Evolutionary conservation across 2,113 vertebrate species (phyloP).

Genomic region (Hystrix cristata): DNA sequence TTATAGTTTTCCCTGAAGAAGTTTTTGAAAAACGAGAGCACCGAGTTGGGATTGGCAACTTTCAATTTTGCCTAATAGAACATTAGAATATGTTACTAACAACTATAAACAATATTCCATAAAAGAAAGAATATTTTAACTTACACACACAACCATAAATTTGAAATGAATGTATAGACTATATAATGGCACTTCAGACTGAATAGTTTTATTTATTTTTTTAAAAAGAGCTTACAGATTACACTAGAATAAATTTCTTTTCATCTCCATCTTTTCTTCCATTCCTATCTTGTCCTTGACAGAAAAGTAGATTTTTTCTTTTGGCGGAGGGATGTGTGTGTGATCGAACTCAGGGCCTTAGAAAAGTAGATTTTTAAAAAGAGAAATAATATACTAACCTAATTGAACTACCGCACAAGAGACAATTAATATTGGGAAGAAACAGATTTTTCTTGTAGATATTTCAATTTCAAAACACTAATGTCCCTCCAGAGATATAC

Average conservation of each 20-base stretch:
- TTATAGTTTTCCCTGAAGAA: conserved; percentile 4
- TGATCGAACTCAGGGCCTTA: not conserved
- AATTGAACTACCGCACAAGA: not conserved
- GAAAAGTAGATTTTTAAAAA: not conserved
- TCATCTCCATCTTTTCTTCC: not conserved
- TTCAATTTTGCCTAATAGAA: not conserved
- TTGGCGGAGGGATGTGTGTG: too few species aligned
- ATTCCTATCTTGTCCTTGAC: not conserved
- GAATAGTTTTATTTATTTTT: not conserved
- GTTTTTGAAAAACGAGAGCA: not conserved
- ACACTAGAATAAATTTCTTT: not conserved
- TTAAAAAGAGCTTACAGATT: not conserved
- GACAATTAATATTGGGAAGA: not conserved
- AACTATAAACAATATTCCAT: not conserved
- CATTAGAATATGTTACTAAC: not conserved
- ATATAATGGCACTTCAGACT: not conserved
- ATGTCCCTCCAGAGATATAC: not conserved
- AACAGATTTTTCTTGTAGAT: not conserved
- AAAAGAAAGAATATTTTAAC: not conserved
- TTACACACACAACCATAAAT: not conserved
- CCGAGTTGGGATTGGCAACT: not conserved
- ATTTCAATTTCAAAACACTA: not conserved
- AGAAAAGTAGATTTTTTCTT: not conserved
- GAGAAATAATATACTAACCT: not conserved
- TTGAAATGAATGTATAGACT: not conserved